Evolutionary conservation across 2,797 vertebrate species (phyloP).

Genomic region (Mionectes olivaceus): DNA sequence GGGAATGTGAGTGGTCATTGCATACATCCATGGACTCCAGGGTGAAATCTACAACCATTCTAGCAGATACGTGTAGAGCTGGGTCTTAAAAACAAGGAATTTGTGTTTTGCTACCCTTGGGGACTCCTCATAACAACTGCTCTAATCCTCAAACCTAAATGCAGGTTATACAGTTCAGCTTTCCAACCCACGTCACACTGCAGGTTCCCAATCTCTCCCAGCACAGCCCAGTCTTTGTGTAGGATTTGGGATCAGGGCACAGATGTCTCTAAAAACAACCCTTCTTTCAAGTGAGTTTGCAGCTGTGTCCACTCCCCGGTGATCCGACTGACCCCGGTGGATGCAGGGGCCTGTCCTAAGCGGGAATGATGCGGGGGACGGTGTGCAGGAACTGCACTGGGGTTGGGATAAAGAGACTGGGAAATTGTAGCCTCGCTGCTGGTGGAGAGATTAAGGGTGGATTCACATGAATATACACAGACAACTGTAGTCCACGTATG

Average conservation of each 20-base stretch:
- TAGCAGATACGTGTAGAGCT: not conserved
- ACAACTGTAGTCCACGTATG: not conserved
- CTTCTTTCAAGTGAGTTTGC: accelerated
- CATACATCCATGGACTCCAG: not conserved
- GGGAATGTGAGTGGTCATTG: not conserved
- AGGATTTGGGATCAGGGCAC: not conserved
- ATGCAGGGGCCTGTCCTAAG: accelerated
- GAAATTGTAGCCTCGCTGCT: accelerated
- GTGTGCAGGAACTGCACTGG: not conserved
- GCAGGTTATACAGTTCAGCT: not conserved
- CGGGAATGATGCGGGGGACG: not conserved
- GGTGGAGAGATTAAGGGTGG: not conserved
- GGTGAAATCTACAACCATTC: not conserved
- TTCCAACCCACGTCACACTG: accelerated
- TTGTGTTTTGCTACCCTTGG: not conserved
- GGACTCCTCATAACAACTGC: not conserved
- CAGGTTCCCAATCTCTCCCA: not conserved
- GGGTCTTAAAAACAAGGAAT: not conserved
- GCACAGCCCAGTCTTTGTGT: not conserved
- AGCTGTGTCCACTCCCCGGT: not conserved
- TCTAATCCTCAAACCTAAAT: not conserved
- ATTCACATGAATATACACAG: not conserved
- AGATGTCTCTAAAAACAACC: not conserved
- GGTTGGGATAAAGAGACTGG: not conserved
- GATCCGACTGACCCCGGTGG: accelerated